Conservation (phyloP, 2,113 vertebrate genomes). For the Paralichthys olivaceus region DNA sequence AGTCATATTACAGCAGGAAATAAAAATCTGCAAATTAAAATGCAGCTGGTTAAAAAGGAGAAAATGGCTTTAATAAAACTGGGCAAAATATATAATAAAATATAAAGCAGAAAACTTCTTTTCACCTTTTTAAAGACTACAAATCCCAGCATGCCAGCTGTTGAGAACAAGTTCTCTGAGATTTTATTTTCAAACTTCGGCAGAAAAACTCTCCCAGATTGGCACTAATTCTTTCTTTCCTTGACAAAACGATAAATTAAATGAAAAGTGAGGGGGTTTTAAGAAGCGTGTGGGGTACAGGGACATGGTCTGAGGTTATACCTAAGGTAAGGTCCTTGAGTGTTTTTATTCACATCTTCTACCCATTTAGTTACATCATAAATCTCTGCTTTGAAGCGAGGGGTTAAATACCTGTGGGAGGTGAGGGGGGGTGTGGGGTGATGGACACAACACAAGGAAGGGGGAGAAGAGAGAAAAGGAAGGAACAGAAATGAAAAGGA, state of each 20-base stretch:
- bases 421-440: conserved; percentile 54
- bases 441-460: conserved; percentile 92
- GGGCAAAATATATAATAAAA: conserved; percentile 9
- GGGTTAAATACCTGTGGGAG: conserved; percentile 99
- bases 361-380: conserved; percentile 99
- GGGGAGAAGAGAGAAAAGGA: conserved; percentile 73
- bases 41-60: conserved; percentile 28
- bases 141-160: conserved; percentile 52
- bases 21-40: conserved; percentile 44
- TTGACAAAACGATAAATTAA: conserved; percentile 72
- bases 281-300: conserved; percentile 70
- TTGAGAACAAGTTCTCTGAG: neutral
- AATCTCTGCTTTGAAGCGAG: conserved; percentile 98
- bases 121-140: neutral
- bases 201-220: conserved; percentile 12
- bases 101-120: conserved; percentile 21
- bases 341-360: conserved; percentile 99
- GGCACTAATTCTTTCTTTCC: conserved; percentile 16
- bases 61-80: conserved; percentile 15
- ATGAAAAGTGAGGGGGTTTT: conserved; percentile 66
- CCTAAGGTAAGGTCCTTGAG: conserved; percentile 98
- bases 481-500: conserved; percentile 62
- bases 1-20: conserved; percentile 36
- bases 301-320: conserved; percentile 91
- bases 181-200: conserved; percentile 6